Conservation (phyloP, 2,797 vertebrate species). For the Arrhamphus sclerolepis region DNA sequence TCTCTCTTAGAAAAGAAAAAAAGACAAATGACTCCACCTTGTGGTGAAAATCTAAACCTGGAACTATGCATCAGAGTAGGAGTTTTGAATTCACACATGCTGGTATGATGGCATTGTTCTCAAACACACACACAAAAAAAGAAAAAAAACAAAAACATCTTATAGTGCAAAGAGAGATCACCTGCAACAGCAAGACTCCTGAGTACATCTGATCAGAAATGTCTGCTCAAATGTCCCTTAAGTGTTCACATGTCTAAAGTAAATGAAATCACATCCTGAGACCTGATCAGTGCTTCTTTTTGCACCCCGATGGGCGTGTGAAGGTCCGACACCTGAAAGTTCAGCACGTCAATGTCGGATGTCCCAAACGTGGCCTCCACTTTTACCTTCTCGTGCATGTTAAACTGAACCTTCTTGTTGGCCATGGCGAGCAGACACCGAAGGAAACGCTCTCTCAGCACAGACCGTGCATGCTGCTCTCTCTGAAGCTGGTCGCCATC, state of each 20-base stretch:
- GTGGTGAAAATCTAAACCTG: slow-evolving; percentile 29
- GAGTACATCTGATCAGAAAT: slow-evolving; percentile 2
- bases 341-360: slow-evolving; percentile 87
- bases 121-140: background rate
- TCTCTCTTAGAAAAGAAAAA: slow-evolving; percentile 5
- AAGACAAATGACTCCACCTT: slow-evolving; percentile 49
- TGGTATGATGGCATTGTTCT: background rate
- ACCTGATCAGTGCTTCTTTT: slow-evolving; percentile 86
- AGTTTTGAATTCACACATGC: background rate
- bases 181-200: background rate
- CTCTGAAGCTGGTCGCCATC: slow-evolving; percentile 27
- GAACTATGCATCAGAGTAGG: background rate
- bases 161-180: background rate
- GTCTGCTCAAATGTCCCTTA: background rate
- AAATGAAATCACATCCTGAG: slow-evolving; percentile 86
- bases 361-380: slow-evolving; percentile 85
- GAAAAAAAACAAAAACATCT: background rate
- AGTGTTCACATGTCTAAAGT: slow-evolving; percentile 71
- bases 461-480: slow-evolving; percentile 79
- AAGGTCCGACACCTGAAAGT: slow-evolving; percentile 88
- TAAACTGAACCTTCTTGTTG: slow-evolving; percentile 79
- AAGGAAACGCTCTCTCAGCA: slow-evolving; percentile 84
- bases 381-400: slow-evolving; percentile 81
- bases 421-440: slow-evolving; percentile 83
- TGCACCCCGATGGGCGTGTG: slow-evolving; percentile 90